These are phyloP conservation scores for Gymnarchus niloticus DNA, from an alignment of 2,113 vertebrate genomes.

Conservation along the genomic window DNA sequence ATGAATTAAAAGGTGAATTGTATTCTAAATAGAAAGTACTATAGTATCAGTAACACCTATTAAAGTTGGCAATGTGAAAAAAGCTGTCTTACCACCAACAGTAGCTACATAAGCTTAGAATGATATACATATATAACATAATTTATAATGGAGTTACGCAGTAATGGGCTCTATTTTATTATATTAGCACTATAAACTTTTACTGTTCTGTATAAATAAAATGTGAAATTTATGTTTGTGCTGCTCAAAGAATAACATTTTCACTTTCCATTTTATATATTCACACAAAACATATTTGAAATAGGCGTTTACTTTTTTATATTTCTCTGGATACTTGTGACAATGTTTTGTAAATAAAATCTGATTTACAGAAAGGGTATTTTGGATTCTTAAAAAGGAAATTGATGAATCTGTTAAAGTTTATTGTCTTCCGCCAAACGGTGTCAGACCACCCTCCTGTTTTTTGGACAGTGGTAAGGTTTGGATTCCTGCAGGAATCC, in stretches of 20 bases:
- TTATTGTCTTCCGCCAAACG: constrained; percentile 65
- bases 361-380: constrained; percentile 56
- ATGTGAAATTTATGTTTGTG: constrained; percentile 75
- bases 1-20: too few relatives aligned
- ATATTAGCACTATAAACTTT: constrained; percentile 48
- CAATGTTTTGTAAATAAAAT: constrained; percentile 75
- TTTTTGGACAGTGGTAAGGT: background rate
- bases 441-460: constrained; percentile 13
- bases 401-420: constrained; percentile 74
- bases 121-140: background rate
- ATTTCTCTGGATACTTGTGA: constrained; percentile 66
- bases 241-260: constrained; percentile 64
- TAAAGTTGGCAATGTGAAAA: background rate
- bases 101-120: constrained; percentile 12
- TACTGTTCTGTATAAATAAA: constrained; percentile 59
- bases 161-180: constrained; percentile 61
- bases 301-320: constrained; percentile 64
- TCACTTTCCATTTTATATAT: constrained; percentile 67
- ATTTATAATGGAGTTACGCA: background rate
- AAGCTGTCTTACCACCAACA: background rate
- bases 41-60: too few relatives aligned
- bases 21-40: too few relatives aligned
- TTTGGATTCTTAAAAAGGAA: constrained; percentile 64
- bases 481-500: background rate
- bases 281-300: constrained; percentile 72